phyloP scores from a whole-genome alignment of 2,888 invertebrate genomes.

The Camptogramma bilineatum region DNA sequence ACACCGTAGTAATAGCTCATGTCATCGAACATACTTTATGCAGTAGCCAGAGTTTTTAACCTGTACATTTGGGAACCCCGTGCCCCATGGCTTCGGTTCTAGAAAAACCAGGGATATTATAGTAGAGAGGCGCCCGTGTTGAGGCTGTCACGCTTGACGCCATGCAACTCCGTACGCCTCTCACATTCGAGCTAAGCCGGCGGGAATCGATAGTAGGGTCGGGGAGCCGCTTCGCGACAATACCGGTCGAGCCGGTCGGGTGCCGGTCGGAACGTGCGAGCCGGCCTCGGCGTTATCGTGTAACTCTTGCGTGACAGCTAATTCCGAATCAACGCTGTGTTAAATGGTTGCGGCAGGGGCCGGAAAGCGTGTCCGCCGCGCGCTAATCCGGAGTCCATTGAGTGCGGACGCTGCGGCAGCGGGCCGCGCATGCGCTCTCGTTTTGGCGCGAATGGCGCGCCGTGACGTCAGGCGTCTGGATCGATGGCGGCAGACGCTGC shows the following conservation, averaged over 20 bases:
- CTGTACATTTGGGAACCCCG: conserved; percentile 83
- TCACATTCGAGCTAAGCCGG: conserved; percentile 63
- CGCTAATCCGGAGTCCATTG: conserved; percentile 78
- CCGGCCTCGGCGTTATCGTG: conserved; percentile 60
- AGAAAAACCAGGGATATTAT: conserved; percentile 83
- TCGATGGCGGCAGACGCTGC: conserved; percentile 86
- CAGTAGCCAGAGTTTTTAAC: conserved; percentile 48
- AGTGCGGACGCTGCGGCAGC: conserved; percentile 81
- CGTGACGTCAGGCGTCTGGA: conserved; percentile 85
- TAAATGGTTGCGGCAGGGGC: conserved; percentile 63
- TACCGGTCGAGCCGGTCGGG: conserved; percentile 54
- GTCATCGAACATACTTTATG: conserved; percentile 12
- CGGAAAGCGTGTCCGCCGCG: conserved; percentile 78
- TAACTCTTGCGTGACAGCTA: conserved; percentile 69
- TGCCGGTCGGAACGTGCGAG: conserved; percentile 46
- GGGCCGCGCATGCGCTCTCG: conserved; percentile 80
- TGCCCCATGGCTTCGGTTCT: conserved; percentile 77
- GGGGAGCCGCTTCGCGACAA: conserved; percentile 43
- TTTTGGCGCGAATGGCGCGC: conserved; percentile 85
- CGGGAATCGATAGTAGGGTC: conserved; percentile 50
- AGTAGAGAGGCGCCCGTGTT: conserved; percentile 82
- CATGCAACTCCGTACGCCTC: conserved; percentile 84
- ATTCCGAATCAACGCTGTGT: conserved; percentile 68
- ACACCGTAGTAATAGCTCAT: conserved; percentile 34
- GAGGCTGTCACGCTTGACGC: conserved; percentile 80